Percentiles rank a stretch among this genome's conserved stretches.
phyloP scores from a whole-genome alignment of 1,140 invertebrate genomes.

The Babylonia areolata region DNA sequence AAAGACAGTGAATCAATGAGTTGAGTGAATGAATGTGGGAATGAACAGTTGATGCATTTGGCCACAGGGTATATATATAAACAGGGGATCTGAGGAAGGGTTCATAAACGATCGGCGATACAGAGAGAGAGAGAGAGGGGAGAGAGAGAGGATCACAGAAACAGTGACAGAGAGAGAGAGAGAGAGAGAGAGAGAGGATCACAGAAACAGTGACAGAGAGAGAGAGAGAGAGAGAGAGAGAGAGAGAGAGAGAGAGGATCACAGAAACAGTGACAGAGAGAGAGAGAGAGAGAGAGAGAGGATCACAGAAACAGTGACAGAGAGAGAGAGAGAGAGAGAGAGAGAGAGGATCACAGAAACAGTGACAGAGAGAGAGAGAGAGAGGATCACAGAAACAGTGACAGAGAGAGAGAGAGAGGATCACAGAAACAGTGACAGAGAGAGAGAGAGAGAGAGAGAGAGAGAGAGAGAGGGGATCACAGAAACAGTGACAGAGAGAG shows the following conservation, averaged over 20 bases:
- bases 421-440: neutral
- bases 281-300: conserved; percentile 10
- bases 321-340: neutral
- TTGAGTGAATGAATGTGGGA: too few species aligned
- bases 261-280: neutral
- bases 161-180: neutral
- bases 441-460: conserved; percentile 28
- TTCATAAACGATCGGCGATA: too few species aligned
- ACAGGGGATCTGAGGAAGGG: too few species aligned
- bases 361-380: conserved; percentile 4
- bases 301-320: neutral
- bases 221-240: conserved; percentile 20
- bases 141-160: neutral
- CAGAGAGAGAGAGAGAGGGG: too few species aligned
- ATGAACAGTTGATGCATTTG: too few species aligned
- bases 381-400: neutral
- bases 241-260: neutral
- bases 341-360: neutral
- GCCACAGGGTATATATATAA: too few species aligned
- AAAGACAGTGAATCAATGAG: too few species aligned
- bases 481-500: conserved; percentile 7
- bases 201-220: neutral
- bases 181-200: neutral
- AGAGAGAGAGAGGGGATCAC: neutral
- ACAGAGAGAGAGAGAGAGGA: conserved; percentile 7